Conservation (phyloP, 2,888 invertebrate genomes). For the Ennomos fuscantarius region DNA sequence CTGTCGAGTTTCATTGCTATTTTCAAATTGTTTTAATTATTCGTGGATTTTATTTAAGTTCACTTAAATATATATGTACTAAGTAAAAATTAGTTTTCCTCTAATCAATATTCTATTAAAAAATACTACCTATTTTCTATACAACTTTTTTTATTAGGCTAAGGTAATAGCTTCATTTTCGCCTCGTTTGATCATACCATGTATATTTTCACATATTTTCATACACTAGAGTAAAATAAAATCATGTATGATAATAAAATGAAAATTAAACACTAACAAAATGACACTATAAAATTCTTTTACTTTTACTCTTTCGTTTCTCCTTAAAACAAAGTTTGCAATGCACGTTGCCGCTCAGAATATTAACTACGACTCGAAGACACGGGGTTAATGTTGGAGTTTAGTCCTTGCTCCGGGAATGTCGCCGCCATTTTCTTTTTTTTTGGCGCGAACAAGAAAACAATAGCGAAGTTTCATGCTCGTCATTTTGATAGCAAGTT, state of each 20-base stretch:
- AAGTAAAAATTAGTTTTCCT: background rate
- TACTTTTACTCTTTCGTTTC: constrained; percentile 34
- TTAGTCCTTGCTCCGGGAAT: constrained; percentile 71
- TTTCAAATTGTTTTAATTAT: constrained; percentile 2
- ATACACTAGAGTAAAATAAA: background rate
- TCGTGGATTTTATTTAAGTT: background rate
- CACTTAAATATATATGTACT: no score
- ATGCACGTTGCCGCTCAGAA: constrained; percentile 46
- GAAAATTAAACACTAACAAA: no score
- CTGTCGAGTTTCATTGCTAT: constrained; percentile 10
- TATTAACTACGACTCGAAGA: constrained; percentile 68
- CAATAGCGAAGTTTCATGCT: constrained; percentile 48
- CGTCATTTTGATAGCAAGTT: constrained; percentile 42
- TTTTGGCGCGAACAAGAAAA: constrained; percentile 55
- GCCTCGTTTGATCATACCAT: no score
- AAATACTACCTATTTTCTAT: no score
- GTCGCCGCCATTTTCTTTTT: constrained; percentile 61
- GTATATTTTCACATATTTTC: no score
- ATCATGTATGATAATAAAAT: no score
- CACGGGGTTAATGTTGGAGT: constrained; percentile 77
- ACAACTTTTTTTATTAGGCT: no score
- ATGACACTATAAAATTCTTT: constrained; percentile 10
- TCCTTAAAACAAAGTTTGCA: constrained; percentile 30
- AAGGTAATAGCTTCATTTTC: no score
- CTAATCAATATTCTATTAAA: no score